Evolutionary conservation across 2,888 invertebrate species (phyloP), one percentile per base, ranked within the genome.

Genomic region (Microctonus hyperodae): DNA sequence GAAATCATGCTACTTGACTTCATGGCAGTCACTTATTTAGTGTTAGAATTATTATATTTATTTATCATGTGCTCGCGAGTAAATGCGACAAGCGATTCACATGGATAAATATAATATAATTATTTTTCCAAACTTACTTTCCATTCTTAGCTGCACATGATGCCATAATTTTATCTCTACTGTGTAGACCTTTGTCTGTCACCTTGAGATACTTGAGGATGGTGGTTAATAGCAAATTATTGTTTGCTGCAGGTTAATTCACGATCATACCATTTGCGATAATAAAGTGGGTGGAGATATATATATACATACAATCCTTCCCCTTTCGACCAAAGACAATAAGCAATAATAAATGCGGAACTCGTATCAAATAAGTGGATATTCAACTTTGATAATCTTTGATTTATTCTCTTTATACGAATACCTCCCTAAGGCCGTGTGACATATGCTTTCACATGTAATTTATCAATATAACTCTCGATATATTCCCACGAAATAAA

Each of bases 141-240:
- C 23, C 23, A 37, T 51, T 44, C 16, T 16, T 7, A 0, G 16
- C 16, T 16, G 0, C 16, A 44, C 44, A 7, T 7, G 7, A 13
- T 22, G 23, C 58, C 23, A 58, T 58, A 22, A 33, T 23, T 37
- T 58, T 58, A n/a, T 23, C 16, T 40, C 57, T n/a, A 57, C 35
- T 33, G 35, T 20, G 23, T 28, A 16, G 13, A 28, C 50, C 59
- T 35, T 59, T 16, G 65, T 44, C 44, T 60, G 65, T 65, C 65
- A 60, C 60, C 53, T 59, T 44, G 50, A 48, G 28, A 53, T 53
- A 62, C 20, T 33, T 10, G 9, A 20, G 50, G 50, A 56, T 62
- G 58, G 56, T 68, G 64, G 64, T 68, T 71, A 71, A 68, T 69
- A 67, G 68, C 68, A 59, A 69, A 71, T 71, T 71, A 71, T 69